A percentile compares a stretch with the other conserved stretches of the same genome.
Conservation (phyloP, 1,140 invertebrate genomes). For the Drosophila novamexicana region DNA sequence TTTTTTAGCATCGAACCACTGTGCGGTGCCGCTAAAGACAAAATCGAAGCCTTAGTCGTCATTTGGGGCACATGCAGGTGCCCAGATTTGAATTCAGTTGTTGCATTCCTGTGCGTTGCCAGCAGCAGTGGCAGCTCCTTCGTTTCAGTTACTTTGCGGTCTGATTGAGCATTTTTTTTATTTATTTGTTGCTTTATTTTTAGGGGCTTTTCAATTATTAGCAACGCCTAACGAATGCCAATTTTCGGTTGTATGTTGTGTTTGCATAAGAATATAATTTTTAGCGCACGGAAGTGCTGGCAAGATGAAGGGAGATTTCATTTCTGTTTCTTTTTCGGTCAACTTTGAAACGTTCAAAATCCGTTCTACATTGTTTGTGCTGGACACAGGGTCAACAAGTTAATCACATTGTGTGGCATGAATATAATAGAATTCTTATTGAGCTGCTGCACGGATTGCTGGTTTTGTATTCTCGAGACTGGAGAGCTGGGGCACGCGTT, state of each 20-base stretch:
- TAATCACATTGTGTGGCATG: conserved; percentile 80
- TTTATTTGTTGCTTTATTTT: background rate
- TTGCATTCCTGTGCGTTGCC: conserved; percentile 62
- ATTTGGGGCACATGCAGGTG: conserved; percentile 54
- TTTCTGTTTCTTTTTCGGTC: conserved; percentile 10
- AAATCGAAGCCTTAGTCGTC: conserved; percentile 13
- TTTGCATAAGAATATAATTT: conserved; percentile 67
- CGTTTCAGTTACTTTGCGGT: conserved; percentile 49
- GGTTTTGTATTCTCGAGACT: conserved; percentile 5
- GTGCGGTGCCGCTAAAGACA: conserved; percentile 12
- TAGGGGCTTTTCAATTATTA: conserved; percentile 71
- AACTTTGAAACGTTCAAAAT: conserved; percentile 34
- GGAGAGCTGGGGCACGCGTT: conserved; percentile 37
- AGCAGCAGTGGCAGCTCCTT: conserved; percentile 36
- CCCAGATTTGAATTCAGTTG: conserved; percentile 32
- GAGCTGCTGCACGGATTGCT: conserved; percentile 32
- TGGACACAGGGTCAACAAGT: conserved; percentile 74
- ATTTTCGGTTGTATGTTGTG: conserved; percentile 62
- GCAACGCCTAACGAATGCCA: conserved; percentile 79
- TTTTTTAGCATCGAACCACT: conserved; percentile 4
- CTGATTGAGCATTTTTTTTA: conserved; percentile 39
- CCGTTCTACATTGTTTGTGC: conserved; percentile 72
- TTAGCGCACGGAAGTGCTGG: conserved; percentile 67
- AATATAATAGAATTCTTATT: conserved; percentile 78
- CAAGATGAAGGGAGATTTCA: conserved; percentile 33